Base-by-base conservation (phyloP, 1,140 invertebrate species). In the Neelides sp. region DNA sequence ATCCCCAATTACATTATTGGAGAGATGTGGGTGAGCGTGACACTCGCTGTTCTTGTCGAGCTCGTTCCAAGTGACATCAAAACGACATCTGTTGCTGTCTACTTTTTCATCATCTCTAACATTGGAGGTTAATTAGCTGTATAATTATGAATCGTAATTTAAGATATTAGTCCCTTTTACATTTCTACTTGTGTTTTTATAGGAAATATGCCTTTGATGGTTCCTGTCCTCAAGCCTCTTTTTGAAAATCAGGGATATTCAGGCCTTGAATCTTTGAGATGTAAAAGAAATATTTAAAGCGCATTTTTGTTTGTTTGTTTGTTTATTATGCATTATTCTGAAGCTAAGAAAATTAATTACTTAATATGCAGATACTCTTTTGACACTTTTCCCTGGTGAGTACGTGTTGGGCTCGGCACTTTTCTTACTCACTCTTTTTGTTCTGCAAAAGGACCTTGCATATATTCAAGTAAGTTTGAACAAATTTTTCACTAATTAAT, bases 331-430 rank as follows among this genome's bases (percentile, higher is more conserved):
- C n/a, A n/a, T n/a, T n/a, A n/a, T n/a, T n/a, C n/a, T n/a, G n/a
- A n/a, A n/a, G n/a, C n/a, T n/a, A n/a, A n/a, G n/a, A n/a, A n/a
- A n/a, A 3, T 46, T 17, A 22, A 22, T 56, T 46, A 55, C n/a
- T 35, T 55, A 13, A 49, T 32, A 59, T 61, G 8, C 57, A 70
- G 68, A 63, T 55, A 64, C 68, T 5, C 55, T 70, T 13, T 67
- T 68, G 44, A 61, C 67, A 8, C 54, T 70, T 45, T 70, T 64
- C 50, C 67, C 69, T 13, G 69, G 66, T 12, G 59, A 68, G 22
- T 70, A 69, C 43, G 55, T 68, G 7, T 30, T 63, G 5, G 66
- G 64, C 2, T 65, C 68, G 10, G 30, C 63, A n/a, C 42, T 69
- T 1, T 70, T 68, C 41, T 54, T 69, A 0, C 46, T 68, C 1